Conservation (phyloP, 2,113 vertebrate species). For the Fregata magnificens region DNA sequence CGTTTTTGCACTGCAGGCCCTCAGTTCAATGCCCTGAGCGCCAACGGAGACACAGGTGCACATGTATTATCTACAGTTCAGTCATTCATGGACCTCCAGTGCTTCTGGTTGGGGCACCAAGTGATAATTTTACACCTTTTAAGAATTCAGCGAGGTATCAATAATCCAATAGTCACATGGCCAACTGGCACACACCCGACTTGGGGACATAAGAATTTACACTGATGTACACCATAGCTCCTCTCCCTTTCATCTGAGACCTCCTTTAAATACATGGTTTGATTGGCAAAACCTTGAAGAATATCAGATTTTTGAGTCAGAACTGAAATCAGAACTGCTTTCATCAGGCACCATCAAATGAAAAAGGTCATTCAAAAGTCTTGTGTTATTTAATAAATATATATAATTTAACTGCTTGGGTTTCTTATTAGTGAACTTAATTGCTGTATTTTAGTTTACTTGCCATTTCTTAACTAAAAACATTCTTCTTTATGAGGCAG, state of each 20-base stretch:
- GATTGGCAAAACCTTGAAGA: not conserved
- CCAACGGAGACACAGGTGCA: not conserved
- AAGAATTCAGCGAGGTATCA: not conserved
- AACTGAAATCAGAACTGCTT: not conserved
- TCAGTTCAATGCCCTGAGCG: fast-evolving
- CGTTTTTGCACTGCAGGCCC: not conserved
- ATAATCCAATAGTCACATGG: not conserved
- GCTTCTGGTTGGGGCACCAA: not conserved
- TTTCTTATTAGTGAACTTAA: slow-evolving; percentile 38
- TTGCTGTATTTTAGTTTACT: slow-evolving; percentile 21
- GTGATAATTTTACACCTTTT: not conserved
- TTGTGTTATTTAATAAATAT: slow-evolving; percentile 27
- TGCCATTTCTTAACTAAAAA: slow-evolving; percentile 40
- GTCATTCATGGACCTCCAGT: not conserved
- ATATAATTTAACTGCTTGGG: slow-evolving; percentile 1
- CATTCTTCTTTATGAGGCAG: slow-evolving; percentile 57
- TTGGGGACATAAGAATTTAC: not conserved
- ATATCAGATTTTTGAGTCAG: not conserved
- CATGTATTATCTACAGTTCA: not conserved
- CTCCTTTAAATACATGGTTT: not conserved
- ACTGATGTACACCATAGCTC: not conserved
- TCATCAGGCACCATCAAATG: slow-evolving; percentile 13
- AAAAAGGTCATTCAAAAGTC: slow-evolving; percentile 53
- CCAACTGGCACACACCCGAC: not conserved
- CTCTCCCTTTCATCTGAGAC: not conserved